These are phyloP conservation scores for Muscicapa adusta DNA, from an alignment of 2,113 vertebrate genomes.

Conservation along the genomic window DNA sequence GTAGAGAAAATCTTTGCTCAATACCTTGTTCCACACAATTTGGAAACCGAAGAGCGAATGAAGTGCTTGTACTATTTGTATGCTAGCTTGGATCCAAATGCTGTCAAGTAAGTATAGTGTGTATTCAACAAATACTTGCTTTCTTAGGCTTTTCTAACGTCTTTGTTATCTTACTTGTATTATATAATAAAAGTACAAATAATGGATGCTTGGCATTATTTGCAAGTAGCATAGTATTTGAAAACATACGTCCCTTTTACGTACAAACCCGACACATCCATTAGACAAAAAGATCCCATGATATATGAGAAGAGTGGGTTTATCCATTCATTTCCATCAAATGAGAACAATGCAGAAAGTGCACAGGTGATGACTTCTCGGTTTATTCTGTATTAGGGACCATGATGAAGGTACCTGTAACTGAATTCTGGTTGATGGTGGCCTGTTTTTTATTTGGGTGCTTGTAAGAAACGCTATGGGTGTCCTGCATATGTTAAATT, in stretches of 20 bases:
- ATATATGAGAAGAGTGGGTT: not conserved
- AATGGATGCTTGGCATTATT: not conserved
- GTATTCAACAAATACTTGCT: not conserved
- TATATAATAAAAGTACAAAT: not conserved
- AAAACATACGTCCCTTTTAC: not conserved
- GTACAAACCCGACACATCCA: rapidly evolving
- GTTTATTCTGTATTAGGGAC: not conserved
- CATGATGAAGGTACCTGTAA: not conserved
- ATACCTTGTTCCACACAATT: conserved; percentile 96
- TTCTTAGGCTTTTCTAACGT: not conserved
- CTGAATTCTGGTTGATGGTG: not conserved
- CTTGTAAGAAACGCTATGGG: not conserved
- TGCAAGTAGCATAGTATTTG: not conserved
- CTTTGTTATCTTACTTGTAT: not conserved
- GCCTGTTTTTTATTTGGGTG: not conserved
- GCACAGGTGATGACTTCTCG: not conserved
- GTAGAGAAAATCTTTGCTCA: conserved; percentile 99
- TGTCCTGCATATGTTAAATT: not conserved
- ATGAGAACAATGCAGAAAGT: not conserved
- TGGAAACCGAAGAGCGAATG: conserved; percentile 99
- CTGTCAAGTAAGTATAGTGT: conserved; percentile 90
- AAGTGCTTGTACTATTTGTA: conserved; percentile 99
- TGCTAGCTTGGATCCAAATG: conserved; percentile 96
- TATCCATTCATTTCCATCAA: not conserved
- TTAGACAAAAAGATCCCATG: not conserved